These are phyloP conservation scores for Sebastiscus tertius DNA, from an alignment of 2,797 vertebrate genomes.

Conservation along the genomic window DNA sequence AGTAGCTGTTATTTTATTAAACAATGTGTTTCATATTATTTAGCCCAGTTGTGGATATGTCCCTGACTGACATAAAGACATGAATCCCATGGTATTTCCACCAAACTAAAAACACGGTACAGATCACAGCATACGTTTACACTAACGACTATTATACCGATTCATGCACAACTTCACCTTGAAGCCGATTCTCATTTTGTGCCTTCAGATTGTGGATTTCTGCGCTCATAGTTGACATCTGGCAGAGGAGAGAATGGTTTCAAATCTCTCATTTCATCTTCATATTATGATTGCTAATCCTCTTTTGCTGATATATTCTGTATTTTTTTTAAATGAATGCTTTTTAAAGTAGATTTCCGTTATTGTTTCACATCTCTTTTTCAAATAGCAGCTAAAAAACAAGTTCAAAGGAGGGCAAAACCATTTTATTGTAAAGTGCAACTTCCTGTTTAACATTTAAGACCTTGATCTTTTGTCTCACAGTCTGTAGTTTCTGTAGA, in stretches of 20 bases:
- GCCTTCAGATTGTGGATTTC: constrained; percentile 63
- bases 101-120: constrained; percentile 1
- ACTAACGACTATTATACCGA: constrained; percentile 22
- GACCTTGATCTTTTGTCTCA: neutral
- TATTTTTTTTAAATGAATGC: neutral
- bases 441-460: neutral
- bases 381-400: neutral
- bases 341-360: neutral
- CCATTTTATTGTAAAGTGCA: neutral
- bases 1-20: neutral
- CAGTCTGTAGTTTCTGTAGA: neutral
- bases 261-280: constrained; percentile 6
- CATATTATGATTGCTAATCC: neutral
- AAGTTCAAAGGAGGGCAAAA: neutral
- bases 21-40: neutral
- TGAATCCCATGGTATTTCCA: neutral
- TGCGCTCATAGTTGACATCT: constrained; percentile 73
- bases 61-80: neutral
- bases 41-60: constrained; percentile 7
- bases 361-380: neutral
- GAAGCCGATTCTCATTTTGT: constrained; percentile 64
- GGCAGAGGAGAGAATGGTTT: constrained; percentile 50
- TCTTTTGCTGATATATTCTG: neutral
- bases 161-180: constrained; percentile 72
- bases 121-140: constrained; percentile 33